These are phyloP conservation scores for Plagiodera versicolora DNA, from an alignment of 2,888 invertebrate species.

Conservation along the genomic window DNA sequence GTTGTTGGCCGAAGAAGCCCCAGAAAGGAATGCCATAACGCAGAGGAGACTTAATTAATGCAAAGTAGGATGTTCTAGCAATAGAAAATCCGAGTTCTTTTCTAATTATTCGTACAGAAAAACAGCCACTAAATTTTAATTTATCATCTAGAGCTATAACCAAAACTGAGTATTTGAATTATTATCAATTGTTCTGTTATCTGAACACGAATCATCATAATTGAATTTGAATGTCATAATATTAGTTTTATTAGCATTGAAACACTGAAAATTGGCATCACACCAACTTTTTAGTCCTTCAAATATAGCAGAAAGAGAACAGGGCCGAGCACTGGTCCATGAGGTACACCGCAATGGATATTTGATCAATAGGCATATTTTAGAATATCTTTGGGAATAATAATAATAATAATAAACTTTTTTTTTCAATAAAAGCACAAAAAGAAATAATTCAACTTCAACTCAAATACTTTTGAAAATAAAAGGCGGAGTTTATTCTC, in stretches of 20 bases:
- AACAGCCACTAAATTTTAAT: slow-evolving; percentile 1
- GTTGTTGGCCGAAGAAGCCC: not conserved
- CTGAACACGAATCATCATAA: not conserved
- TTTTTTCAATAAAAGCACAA: too few species aligned
- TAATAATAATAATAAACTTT: too few species aligned
- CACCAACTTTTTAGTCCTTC: not conserved
- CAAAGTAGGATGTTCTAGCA: not conserved
- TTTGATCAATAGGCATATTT: too few species aligned
- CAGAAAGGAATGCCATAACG: not conserved
- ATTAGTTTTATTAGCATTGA: not conserved
- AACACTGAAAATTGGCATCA: not conserved
- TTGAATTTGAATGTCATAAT: not conserved
- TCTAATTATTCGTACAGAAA: not conserved
- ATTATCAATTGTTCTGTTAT: not conserved
- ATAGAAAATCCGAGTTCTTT: not conserved
- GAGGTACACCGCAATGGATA: too few species aligned
- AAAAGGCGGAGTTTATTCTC: too few species aligned
- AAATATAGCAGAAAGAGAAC: not conserved
- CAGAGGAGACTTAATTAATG: not conserved
- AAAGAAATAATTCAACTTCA: too few species aligned
- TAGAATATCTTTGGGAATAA: too few species aligned
- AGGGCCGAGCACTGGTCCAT: too few species aligned
- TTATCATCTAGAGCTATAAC: not conserved
- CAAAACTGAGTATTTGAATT: not conserved
- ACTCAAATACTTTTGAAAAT: too few species aligned